Conservation (phyloP, 2,888 invertebrate species). For the Bibio marci region DNA sequence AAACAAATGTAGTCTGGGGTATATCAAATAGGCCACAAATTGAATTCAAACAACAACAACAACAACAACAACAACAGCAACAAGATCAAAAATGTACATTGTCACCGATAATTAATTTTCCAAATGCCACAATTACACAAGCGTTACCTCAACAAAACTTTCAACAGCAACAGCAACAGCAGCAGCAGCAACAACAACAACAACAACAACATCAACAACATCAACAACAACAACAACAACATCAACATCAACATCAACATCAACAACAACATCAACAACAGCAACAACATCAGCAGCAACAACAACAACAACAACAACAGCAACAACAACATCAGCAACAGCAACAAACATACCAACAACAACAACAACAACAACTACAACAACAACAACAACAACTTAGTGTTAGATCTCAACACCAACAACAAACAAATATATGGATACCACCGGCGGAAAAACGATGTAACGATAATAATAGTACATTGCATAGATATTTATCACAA, state of each 20-base stretch:
- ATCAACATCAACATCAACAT: conserved; percentile 8
- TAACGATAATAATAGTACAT: conserved; percentile 9
- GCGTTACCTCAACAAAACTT: conserved; percentile 13
- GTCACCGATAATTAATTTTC: conserved; percentile 5
- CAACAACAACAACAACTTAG: conserved; percentile 7
- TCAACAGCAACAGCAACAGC: conserved; percentile 10
- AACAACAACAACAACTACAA: too few relatives aligned
- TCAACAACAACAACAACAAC: conserved; percentile 6
- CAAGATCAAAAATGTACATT: conserved; percentile 15
- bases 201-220: conserved; percentile 4
- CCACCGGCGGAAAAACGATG: too few relatives aligned
- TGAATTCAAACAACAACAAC: conserved; percentile 6
- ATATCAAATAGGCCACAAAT: conserved; percentile 7
- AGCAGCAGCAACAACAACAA: conserved; percentile 5
- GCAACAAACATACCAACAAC: conserved; percentile 7
- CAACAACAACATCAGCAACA: conserved; percentile 8
- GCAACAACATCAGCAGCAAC: too few relatives aligned
- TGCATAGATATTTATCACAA: conserved; percentile 9
- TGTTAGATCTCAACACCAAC: conserved; percentile 6
- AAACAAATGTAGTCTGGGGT: conserved; percentile 17
- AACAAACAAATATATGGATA: conserved; percentile 13
- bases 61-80: conserved; percentile 13
- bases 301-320: conserved; percentile 7
- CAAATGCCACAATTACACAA: neutral
- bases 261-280: conserved; percentile 6